Percentiles rank a stretch among this genome's conserved stretches.
Conservation (phyloP, 2,888 invertebrate species). For the Xestia sexstrigata region DNA sequence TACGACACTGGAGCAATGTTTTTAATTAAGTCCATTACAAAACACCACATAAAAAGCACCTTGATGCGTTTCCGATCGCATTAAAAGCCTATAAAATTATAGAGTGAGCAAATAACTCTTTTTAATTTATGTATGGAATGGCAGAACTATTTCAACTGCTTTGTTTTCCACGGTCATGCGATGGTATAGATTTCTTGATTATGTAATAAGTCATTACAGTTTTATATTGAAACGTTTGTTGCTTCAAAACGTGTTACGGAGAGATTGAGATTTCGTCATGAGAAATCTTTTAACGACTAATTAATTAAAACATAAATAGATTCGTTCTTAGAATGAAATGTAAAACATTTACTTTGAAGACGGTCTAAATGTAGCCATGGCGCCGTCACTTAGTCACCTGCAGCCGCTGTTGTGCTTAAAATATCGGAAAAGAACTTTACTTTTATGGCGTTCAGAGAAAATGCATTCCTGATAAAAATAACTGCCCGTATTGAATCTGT, state of each 20-base stretch:
- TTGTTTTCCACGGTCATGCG: slow-evolving; percentile 6
- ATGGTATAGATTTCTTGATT: slow-evolving; percentile 15
- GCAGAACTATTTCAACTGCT: neutral
- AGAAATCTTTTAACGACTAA: slow-evolving; percentile 11
- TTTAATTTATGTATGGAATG: slow-evolving; percentile 46
- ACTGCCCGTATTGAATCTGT: slow-evolving; percentile 57
- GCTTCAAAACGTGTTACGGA: slow-evolving; percentile 6
- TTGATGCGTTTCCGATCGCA: slow-evolving; percentile 50
- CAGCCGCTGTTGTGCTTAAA: slow-evolving; percentile 26
- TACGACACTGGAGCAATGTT: slow-evolving; percentile 50
- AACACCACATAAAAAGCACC: slow-evolving; percentile 40
- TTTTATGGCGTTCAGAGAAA: slow-evolving; percentile 60
- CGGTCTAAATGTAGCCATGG: slow-evolving; percentile 46
- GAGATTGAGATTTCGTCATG: slow-evolving; percentile 1
- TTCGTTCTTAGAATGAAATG: slow-evolving; percentile 46
- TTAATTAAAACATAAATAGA: slow-evolving; percentile 39
- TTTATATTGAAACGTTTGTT: neutral
- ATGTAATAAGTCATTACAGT: neutral
- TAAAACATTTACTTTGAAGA: slow-evolving; percentile 34
- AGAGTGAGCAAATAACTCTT: slow-evolving; percentile 8
- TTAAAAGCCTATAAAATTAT: slow-evolving; percentile 45
- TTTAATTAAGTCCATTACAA: slow-evolving; percentile 37
- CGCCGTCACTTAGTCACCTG: slow-evolving; percentile 33
- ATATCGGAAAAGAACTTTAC: slow-evolving; percentile 51
- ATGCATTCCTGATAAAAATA: slow-evolving; percentile 68